Evolutionary conservation across 2,113 vertebrate genomes (phyloP).

Genomic region (Martes martes): DNA sequence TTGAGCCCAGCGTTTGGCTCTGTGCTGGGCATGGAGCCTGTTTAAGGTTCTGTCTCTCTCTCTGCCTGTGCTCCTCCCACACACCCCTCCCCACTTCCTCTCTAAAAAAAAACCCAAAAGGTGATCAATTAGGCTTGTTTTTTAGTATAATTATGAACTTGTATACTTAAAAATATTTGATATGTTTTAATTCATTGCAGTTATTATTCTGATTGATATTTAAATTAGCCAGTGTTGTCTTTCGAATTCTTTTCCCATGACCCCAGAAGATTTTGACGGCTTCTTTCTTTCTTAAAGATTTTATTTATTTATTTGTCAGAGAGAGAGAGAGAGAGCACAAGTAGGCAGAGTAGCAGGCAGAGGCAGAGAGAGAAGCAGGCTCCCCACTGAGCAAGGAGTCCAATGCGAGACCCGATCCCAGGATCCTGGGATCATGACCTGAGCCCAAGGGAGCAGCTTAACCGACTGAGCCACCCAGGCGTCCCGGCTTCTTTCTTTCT

Average conservation of each 20-base stretch:
- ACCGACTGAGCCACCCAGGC: too few relatives aligned
- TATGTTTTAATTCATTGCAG: neutral
- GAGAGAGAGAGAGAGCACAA: too few relatives aligned
- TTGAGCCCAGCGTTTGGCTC: neutral
- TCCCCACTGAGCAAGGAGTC: too few relatives aligned
- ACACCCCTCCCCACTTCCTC: neutral
- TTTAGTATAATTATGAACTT: neutral
- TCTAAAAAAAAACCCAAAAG: neutral
- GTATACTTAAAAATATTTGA: slow-evolving; percentile 2
- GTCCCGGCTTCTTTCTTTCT: neutral
- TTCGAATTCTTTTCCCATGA: neutral
- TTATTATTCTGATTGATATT: neutral
- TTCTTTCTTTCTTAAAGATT: neutral
- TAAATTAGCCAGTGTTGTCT: neutral
- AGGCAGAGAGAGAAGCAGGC: too few relatives aligned
- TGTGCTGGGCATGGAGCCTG: neutral
- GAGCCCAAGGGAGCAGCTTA: too few relatives aligned
- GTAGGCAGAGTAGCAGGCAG: too few relatives aligned
- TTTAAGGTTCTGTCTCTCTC: neutral
- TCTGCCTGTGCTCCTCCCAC: neutral
- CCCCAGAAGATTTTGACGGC: neutral
- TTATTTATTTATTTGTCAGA: too few relatives aligned
- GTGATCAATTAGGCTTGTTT: neutral
- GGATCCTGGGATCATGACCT: too few relatives aligned
- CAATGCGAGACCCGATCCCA: too few relatives aligned